Percentiles rank a stretch among this genome's conserved stretches.
Conservation (phyloP, 2,888 invertebrate genomes). For the Netelia virgata region DNA sequence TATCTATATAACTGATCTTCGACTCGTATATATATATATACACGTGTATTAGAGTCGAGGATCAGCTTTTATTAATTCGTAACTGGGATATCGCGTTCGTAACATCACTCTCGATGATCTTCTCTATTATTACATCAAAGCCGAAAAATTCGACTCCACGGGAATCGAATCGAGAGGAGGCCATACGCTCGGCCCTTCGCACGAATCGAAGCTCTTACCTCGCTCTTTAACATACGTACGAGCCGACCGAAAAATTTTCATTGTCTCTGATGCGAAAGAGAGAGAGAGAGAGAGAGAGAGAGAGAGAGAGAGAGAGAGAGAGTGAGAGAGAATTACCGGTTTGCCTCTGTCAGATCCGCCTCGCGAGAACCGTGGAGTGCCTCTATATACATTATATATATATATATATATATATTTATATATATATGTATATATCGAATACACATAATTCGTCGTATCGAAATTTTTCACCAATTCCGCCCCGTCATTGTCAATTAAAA, state of each 20-base stretch:
- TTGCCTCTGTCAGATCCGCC: slow-evolving; percentile 62
- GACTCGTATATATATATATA: background rate
- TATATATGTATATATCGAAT: slow-evolving; percentile 54
- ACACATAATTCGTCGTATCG: slow-evolving; percentile 73
- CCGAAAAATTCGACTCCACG: slow-evolving; percentile 5
- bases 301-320: no score
- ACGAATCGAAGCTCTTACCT: background rate
- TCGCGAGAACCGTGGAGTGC: slow-evolving; percentile 40
- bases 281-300: no score
- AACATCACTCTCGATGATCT: background rate
- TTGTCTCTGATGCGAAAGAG: background rate
- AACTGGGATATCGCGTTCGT: background rate
- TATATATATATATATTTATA: no score
- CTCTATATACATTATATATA: background rate
- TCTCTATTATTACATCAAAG: slow-evolving; percentile 8
- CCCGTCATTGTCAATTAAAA: slow-evolving; percentile 72
- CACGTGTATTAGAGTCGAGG: background rate
- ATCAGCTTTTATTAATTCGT: slow-evolving; percentile 1
- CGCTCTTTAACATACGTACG: background rate
- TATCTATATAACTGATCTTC: background rate
- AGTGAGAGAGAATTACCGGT: slow-evolving; percentile 43
- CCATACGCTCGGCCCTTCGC: background rate
- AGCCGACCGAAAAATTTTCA: background rate
- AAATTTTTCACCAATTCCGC: slow-evolving; percentile 73
- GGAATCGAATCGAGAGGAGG: background rate